Evolutionary conservation across 2,888 invertebrate genomes (phyloP).

Genomic region (Synanthedon vespiformis): DNA sequence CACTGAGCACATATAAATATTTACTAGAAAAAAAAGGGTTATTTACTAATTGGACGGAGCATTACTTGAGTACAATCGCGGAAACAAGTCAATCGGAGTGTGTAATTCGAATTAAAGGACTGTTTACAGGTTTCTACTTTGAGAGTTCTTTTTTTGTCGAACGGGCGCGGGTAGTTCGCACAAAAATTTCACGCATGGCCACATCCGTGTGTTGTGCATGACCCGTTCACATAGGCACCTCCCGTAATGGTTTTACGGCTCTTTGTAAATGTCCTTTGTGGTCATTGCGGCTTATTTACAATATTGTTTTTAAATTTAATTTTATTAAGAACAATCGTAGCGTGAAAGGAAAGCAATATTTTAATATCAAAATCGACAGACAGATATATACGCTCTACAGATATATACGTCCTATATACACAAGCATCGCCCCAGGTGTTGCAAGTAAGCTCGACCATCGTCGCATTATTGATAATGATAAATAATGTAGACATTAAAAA

Average conservation of each 20-base stretch:
- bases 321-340: no score
- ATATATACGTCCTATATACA: no score
- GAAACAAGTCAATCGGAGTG: conserved; percentile 57
- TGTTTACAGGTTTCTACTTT: conserved; percentile 50
- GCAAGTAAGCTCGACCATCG: no score
- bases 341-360: no score
- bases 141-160: conserved; percentile 31
- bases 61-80: conserved; percentile 45
- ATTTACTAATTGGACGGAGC: conserved; percentile 53
- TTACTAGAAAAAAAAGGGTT: conserved; percentile 31
- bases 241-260: not conserved
- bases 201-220: conserved; percentile 17
- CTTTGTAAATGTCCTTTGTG: conserved; percentile 2
- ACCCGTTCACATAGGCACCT: conserved; percentile 1
- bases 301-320: not conserved
- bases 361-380: no score
- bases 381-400: no score
- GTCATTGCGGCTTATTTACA: not conserved
- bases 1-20: conserved; percentile 45
- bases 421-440: no score
- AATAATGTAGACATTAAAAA: no score
- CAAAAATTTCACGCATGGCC: conserved; percentile 57
- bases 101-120: conserved; percentile 63
- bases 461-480: no score
- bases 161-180: conserved; percentile 38